Conservation (phyloP, 35 echinoderm and acorn worm species). For the Holothuria glaberrima region DNA sequence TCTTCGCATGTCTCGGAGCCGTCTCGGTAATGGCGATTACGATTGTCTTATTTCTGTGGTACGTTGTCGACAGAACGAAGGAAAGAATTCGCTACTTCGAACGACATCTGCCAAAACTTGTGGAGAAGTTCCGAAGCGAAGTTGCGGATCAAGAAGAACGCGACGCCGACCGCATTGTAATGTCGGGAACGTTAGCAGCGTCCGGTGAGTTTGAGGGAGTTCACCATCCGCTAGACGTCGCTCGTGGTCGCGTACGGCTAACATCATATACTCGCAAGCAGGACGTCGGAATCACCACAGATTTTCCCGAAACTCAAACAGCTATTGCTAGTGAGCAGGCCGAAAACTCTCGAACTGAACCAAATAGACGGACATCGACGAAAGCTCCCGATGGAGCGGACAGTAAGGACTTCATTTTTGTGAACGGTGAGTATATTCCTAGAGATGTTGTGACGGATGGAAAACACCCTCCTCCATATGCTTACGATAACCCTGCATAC, state of each 20-base stretch:
- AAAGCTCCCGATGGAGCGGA: slow-evolving; percentile 1
- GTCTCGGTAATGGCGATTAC: slow-evolving; percentile 27
- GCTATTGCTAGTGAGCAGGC: background rate
- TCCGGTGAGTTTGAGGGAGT: slow-evolving; percentile 1
- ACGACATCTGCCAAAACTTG: slow-evolving; percentile 17
- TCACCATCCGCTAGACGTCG: background rate
- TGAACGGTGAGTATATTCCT: slow-evolving; percentile 21
- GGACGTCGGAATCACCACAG: slow-evolving; percentile 31
- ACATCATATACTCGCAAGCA: slow-evolving; percentile 37
- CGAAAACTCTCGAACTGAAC: background rate
- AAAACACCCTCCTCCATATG: slow-evolving; percentile 1
- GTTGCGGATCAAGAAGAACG: background rate
- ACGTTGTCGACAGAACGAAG: slow-evolving; percentile 43
- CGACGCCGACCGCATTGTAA: background rate
- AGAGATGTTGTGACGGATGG: background rate
- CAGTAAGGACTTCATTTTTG: slow-evolving; percentile 14
- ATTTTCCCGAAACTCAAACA: slow-evolving; percentile 18
- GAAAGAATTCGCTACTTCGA: slow-evolving; percentile 36
- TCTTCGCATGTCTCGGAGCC: slow-evolving; percentile 27
- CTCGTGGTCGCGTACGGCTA: slow-evolving; percentile 13
- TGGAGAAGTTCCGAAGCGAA: slow-evolving; percentile 25
- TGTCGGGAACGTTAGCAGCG: background rate
- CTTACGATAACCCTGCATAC: slow-evolving; percentile 46
- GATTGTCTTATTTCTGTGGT: slow-evolving; percentile 43
- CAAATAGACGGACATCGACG: background rate